phyloP scores from a whole-genome alignment of 1,140 invertebrate species.

The Aphaenogaster floridana region DNA sequence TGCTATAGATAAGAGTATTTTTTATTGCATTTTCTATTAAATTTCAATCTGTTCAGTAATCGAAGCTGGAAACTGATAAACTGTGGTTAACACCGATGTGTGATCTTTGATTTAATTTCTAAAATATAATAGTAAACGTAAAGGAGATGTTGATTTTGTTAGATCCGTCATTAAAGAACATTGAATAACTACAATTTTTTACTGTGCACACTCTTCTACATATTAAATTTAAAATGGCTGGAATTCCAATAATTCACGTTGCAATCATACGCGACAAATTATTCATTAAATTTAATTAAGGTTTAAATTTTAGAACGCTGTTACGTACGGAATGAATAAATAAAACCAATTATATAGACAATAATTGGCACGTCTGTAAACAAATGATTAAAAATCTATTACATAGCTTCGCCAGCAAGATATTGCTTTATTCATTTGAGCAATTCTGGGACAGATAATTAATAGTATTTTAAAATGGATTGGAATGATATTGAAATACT shows the following conservation, averaged over 20 bases:
- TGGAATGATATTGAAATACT: not conserved
- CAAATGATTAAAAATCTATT: not conserved
- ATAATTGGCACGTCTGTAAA: not conserved
- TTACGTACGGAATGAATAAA: not conserved
- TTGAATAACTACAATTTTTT: not conserved
- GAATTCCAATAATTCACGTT: too few species aligned
- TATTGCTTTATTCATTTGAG: slow-evolving; percentile 4
- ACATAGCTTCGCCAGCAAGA: not conserved
- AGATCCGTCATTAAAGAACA: not conserved
- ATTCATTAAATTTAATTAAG: not conserved
- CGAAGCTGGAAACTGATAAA: not conserved
- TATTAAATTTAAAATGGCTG: too few species aligned
- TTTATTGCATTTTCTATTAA: not conserved
- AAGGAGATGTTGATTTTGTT: not conserved
- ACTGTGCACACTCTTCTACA: too few species aligned
- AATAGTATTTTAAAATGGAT: not conserved
- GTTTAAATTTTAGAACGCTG: not conserved
- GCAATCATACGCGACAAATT: not conserved
- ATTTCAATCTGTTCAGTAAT: not conserved
- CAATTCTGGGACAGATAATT: not conserved
- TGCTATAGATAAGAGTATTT: not conserved
- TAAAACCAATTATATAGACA: not conserved
- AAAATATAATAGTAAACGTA: not conserved
- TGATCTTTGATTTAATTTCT: not conserved
- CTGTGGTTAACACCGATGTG: not conserved